A percentile compares a stretch with the other conserved stretches of the same genome.
Conservation (phyloP, 2,113 vertebrate genomes). For the Sceloporus undulatus region DNA sequence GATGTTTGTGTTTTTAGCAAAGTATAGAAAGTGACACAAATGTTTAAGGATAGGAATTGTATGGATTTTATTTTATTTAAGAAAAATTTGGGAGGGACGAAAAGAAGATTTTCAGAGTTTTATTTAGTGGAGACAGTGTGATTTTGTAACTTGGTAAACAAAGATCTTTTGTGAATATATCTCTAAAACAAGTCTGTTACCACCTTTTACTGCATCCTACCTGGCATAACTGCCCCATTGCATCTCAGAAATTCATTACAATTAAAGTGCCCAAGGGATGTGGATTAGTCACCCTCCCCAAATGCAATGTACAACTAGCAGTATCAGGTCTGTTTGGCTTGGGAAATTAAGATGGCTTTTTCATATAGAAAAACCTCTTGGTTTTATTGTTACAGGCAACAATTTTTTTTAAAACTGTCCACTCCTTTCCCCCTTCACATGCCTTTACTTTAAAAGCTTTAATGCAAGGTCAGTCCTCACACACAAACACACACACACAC, state of each 20-base stretch:
- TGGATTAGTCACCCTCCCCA: constrained; percentile 43
- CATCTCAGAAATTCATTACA: constrained; percentile 72
- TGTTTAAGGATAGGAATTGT: constrained; percentile 20
- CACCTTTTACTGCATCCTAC: constrained; percentile 61
- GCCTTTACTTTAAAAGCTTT: not conserved
- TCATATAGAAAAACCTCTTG: constrained; percentile 61
- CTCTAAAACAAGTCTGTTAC: constrained; percentile 59
- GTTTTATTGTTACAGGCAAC: constrained; percentile 72
- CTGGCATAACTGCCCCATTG: constrained; percentile 71
- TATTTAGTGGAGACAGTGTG: constrained; percentile 61
- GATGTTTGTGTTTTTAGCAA: constrained; percentile 22
- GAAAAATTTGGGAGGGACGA: not conserved
- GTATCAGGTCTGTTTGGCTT: constrained; percentile 70
- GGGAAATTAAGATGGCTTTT: constrained; percentile 73
- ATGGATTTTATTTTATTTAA: not conserved
- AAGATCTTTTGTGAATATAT: constrained; percentile 70
- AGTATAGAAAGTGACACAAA: not conserved
- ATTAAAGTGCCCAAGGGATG: constrained; percentile 69
- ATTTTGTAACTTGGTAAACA: constrained; percentile 67
- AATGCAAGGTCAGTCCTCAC: rapidly evolving
- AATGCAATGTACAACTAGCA: constrained; percentile 53
- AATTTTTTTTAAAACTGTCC: constrained; percentile 43
- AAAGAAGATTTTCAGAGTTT: constrained; percentile 37
- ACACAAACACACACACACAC: not conserved
- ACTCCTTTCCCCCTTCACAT: constrained; percentile 5